A percentile compares a stretch with the other conserved stretches of the same genome.
Evolutionary conservation across 2,888 invertebrate species (phyloP).

Genomic region (Euclidia mi): DNA sequence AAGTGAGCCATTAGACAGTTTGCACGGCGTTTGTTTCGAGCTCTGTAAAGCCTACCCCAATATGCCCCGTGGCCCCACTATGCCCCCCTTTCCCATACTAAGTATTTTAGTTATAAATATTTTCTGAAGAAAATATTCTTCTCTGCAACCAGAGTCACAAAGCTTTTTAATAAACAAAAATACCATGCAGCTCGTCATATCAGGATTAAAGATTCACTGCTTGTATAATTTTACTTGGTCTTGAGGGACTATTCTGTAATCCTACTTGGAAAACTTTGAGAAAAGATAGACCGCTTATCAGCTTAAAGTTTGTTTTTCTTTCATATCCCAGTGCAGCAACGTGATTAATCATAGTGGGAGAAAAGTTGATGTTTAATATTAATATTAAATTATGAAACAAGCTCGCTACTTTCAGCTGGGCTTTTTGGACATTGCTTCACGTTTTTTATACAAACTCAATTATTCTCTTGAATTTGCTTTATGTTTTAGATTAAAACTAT

Average conservation of each 20-base stretch:
- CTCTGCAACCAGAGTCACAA: neutral
- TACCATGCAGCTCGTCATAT: slow-evolving; percentile 6
- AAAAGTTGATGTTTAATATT: neutral
- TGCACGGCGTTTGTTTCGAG: too few relatives aligned
- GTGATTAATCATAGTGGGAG: slow-evolving; percentile 7
- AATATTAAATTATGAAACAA: neutral
- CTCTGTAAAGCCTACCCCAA: too few relatives aligned
- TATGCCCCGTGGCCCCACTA: too few relatives aligned
- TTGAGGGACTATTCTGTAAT: slow-evolving; percentile 14
- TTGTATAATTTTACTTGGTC: slow-evolving; percentile 13
- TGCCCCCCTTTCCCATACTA: too few relatives aligned
- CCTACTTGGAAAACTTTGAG: slow-evolving; percentile 12
- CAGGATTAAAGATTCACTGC: slow-evolving; percentile 13
- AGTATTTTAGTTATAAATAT: too few relatives aligned
- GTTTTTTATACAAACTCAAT: too few relatives aligned
- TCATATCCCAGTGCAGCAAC: slow-evolving; percentile 4
- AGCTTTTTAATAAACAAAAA: slow-evolving; percentile 9
- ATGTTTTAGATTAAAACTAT: too few relatives aligned
- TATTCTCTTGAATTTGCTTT: too few relatives aligned
- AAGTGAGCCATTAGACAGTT: too few relatives aligned
- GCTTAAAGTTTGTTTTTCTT: slow-evolving; percentile 17
- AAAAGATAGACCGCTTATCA: slow-evolving; percentile 18
- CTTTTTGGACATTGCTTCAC: too few relatives aligned
- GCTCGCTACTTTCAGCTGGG: too few relatives aligned
- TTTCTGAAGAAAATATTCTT: too few relatives aligned